These are phyloP conservation scores for Taenaris catops DNA, from an alignment of 2,888 invertebrate species.

Conservation along the genomic window DNA sequence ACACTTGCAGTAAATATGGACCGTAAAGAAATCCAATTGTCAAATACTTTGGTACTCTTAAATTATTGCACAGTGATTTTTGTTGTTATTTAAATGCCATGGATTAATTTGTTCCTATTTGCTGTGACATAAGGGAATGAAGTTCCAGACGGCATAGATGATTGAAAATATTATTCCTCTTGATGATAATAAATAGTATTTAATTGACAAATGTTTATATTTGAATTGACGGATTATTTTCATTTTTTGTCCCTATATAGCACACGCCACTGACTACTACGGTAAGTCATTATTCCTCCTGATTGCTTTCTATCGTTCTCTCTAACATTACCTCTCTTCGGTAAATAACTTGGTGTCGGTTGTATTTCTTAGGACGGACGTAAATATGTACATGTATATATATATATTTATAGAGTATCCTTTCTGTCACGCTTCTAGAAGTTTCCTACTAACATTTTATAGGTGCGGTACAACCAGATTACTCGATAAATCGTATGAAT, in stretches of 20 bases:
- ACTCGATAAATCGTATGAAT: slow-evolving; percentile 42
- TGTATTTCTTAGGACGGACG: slow-evolving; percentile 40
- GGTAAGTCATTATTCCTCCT: slow-evolving; percentile 95
- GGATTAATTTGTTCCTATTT: too few species aligned
- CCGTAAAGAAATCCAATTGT: neutral
- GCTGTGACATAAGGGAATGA: too few species aligned
- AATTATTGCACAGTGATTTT: too few species aligned
- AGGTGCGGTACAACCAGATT: slow-evolving; percentile 53
- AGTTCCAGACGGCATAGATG: too few species aligned
- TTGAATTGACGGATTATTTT: slow-evolving; percentile 58
- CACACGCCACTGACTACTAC: slow-evolving; percentile 99
- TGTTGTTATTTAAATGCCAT: too few species aligned
- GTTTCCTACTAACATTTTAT: slow-evolving; percentile 66
- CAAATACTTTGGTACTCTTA: neutral
- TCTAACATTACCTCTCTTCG: slow-evolving; percentile 46
- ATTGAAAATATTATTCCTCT: too few species aligned
- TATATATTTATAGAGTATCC: slow-evolving; percentile 53
- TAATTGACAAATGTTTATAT: slow-evolving; percentile 26
- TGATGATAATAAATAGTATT: too few species aligned
- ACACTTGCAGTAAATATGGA: too few species aligned
- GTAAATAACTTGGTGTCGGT: slow-evolving; percentile 67
- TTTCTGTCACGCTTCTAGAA: slow-evolving; percentile 73
- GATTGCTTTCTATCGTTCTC: slow-evolving; percentile 52
- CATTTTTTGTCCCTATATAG: slow-evolving; percentile 80
- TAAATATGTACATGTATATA: slow-evolving; percentile 61